Percentiles rank a stretch among this genome's conserved stretches.
These are phyloP conservation scores for Halcyon chelicuti DNA, from an alignment of 2,797 vertebrate genomes.

Conservation along the genomic window DNA sequence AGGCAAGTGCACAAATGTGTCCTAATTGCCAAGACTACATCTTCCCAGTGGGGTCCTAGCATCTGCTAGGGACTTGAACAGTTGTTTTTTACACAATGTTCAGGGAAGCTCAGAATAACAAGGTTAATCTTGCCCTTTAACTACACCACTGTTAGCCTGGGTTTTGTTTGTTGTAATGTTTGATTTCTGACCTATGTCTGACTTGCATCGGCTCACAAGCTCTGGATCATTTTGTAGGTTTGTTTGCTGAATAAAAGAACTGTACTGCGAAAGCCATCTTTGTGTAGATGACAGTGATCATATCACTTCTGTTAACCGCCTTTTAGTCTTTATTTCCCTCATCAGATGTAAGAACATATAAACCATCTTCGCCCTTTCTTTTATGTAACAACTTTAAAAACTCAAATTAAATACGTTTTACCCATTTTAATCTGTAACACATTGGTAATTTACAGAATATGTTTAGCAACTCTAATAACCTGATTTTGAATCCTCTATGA, in stretches of 20 bases:
- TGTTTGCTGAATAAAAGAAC: neutral
- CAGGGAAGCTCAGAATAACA: neutral
- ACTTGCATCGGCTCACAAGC: neutral
- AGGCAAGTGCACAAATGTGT: neutral
- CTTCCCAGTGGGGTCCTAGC: neutral
- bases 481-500: neutral
- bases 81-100: neutral
- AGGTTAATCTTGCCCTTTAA: neutral
- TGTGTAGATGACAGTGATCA: neutral
- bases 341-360: neutral
- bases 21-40: neutral
- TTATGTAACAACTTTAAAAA: neutral
- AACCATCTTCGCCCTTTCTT: neutral
- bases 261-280: neutral
- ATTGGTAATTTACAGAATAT: neutral
- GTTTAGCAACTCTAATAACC: neutral
- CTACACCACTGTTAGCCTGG: neutral
- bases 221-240: neutral
- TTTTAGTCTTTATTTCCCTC: neutral
- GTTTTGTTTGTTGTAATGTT: neutral
- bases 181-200: neutral
- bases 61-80: neutral
- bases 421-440: neutral
- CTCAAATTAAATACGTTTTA: neutral
- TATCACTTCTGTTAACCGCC: neutral